These are phyloP conservation scores for Rhynchotus rufescens DNA, from an alignment of 2,797 vertebrate species.

Conservation along the genomic window DNA sequence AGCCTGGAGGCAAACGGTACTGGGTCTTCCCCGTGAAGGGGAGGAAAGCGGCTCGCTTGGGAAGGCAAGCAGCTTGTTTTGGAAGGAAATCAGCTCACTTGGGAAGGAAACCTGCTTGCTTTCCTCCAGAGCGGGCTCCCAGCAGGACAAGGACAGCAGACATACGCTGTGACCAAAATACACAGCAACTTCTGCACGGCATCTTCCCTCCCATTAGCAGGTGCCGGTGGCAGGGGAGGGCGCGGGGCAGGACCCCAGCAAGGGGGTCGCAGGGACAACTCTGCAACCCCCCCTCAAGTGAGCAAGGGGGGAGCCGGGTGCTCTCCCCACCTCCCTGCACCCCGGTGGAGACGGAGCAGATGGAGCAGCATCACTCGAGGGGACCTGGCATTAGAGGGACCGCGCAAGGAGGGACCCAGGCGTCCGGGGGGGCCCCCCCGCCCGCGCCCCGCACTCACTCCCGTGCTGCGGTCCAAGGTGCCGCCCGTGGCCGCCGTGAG, in stretches of 20 bases:
- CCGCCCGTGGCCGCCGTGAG: conserved; percentile 92
- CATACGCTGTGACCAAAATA: background rate
- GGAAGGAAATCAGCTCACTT: too few species aligned
- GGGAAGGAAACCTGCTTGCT: background rate
- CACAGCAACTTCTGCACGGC: background rate
- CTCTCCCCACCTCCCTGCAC: too few species aligned
- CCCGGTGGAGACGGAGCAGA: background rate
- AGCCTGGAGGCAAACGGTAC: background rate
- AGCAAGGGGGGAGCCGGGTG: background rate
- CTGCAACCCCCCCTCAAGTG: background rate
- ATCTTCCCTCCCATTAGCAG: background rate
- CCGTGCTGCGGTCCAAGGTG: conserved; percentile 92
- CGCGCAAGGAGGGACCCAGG: background rate
- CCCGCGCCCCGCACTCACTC: conserved; percentile 85
- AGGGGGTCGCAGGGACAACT: background rate
- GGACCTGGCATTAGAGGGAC: background rate
- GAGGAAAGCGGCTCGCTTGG: too few species aligned
- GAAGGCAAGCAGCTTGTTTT: background rate
- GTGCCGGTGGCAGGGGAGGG: background rate
- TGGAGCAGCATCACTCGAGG: background rate
- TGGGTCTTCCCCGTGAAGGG: background rate
- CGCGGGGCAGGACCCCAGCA: background rate
- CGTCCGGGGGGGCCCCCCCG: background rate
- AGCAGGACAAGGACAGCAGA: background rate
- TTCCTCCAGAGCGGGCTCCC: background rate